Percentiles rank a stretch among this genome's conserved stretches.
Evolutionary conservation across 2,113 vertebrate species (phyloP).

Genomic region (Micromys minutus): DNA sequence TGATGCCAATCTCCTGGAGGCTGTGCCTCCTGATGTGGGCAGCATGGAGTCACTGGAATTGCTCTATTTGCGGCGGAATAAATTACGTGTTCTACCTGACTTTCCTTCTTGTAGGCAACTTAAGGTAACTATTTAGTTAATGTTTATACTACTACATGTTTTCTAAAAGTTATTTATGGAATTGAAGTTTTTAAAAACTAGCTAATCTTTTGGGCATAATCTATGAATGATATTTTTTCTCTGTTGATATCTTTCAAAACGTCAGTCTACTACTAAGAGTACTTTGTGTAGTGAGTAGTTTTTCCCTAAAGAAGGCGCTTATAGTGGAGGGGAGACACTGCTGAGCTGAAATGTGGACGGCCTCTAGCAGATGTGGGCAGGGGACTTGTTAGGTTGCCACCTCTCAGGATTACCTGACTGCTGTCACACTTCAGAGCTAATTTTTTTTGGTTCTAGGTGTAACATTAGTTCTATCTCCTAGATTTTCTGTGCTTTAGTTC

Average conservation of each 20-base stretch:
- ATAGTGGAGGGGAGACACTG: not conserved
- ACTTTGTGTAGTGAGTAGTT: not conserved
- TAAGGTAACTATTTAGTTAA: conserved; percentile 87
- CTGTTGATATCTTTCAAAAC: conserved; percentile 17
- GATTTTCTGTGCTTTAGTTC: not conserved
- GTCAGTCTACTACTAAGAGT: conserved; percentile 37
- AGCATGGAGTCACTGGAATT: conserved; percentile 92
- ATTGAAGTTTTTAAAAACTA: conserved; percentile 13
- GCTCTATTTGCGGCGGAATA: conserved; percentile 95
- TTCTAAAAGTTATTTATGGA: conserved; percentile 53
- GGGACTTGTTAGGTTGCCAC: not conserved
- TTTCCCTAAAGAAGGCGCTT: not conserved
- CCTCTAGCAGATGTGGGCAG: not conserved
- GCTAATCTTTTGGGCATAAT: not conserved
- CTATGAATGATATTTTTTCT: conserved; percentile 15
- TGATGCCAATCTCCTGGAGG: conserved; percentile 92
- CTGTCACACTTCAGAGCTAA: conserved; percentile 17
- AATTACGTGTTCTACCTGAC: conserved; percentile 89
- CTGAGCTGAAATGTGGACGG: not conserved
- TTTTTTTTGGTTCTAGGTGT: not conserved
- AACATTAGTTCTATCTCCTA: not conserved
- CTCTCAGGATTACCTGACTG: not conserved
- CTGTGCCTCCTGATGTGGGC: conserved; percentile 88
- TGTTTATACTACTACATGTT: conserved; percentile 44
- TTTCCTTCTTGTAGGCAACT: conserved; percentile 87